These are phyloP conservation scores for Cactoblastis cactorum DNA, from an alignment of 2,888 invertebrate genomes.

Conservation along the genomic window DNA sequence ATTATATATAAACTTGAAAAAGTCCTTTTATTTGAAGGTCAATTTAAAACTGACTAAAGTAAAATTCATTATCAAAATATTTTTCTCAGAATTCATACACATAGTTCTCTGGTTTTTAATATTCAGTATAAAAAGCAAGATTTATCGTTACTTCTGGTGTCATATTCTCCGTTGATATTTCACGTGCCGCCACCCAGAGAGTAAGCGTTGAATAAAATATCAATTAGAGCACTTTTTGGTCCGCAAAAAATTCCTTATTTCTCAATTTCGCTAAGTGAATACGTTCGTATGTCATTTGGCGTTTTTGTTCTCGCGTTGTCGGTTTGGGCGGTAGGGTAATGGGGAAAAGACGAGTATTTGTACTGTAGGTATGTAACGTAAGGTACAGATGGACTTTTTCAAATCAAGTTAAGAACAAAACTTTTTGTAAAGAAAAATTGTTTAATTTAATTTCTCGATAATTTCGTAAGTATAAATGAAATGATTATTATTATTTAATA, in stretches of 20 bases:
- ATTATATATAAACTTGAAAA: too few species aligned
- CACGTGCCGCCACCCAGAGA: slow-evolving; percentile 68
- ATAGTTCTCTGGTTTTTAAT: slow-evolving; percentile 33
- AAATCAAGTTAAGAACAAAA: too few species aligned
- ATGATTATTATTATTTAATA: too few species aligned
- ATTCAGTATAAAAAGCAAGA: slow-evolving; percentile 46
- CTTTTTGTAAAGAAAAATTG: too few species aligned
- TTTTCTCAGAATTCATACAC: slow-evolving; percentile 13
- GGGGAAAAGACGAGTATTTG: slow-evolving; percentile 68
- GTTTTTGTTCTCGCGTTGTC: slow-evolving; percentile 64
- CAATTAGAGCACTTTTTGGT: slow-evolving; percentile 69
- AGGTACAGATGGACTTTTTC: slow-evolving; percentile 28
- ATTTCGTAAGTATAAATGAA: too few species aligned
- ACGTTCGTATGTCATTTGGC: slow-evolving; percentile 64
- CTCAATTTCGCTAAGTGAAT: slow-evolving; percentile 74
- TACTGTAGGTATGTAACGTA: slow-evolving; percentile 42
- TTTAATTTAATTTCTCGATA: too few species aligned
- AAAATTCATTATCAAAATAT: slow-evolving; percentile 13
- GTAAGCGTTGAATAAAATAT: slow-evolving; percentile 72
- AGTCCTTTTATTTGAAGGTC: background rate
- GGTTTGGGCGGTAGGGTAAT: slow-evolving; percentile 74
- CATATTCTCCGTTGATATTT: slow-evolving; percentile 61
- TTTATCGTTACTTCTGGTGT: slow-evolving; percentile 41
- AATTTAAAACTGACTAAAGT: background rate
- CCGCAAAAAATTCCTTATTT: slow-evolving; percentile 64